Evolutionary conservation across 1,140 invertebrate species (phyloP).

Genomic region (Ephestia elutella): DNA sequence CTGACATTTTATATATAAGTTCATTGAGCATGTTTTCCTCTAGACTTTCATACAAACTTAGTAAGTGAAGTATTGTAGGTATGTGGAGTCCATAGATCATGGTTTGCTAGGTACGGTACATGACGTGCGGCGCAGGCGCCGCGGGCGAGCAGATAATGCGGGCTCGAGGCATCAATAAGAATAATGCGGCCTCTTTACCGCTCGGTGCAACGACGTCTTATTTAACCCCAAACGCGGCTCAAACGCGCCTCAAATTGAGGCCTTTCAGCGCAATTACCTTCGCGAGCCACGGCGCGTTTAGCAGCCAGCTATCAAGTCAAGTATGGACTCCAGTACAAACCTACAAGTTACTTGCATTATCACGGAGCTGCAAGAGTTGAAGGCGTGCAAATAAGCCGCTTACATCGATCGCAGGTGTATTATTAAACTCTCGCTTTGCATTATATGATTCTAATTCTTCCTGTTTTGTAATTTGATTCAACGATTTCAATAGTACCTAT

Average conservation of each 20-base stretch:
- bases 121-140: slow-evolving; percentile 25
- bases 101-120: slow-evolving; percentile 5
- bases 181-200: slow-evolving; percentile 63
- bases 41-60: too few species aligned
- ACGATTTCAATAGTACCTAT: too few species aligned
- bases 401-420: slow-evolving; percentile 12
- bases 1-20: too few species aligned
- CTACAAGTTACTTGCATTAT: slow-evolving; percentile 33
- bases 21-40: too few species aligned
- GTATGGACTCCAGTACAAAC: slow-evolving; percentile 32
- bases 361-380: slow-evolving; percentile 20
- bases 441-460: slow-evolving; percentile 1
- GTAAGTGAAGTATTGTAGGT: background rate
- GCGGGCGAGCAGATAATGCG: slow-evolving; percentile 42
- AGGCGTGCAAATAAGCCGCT: slow-evolving; percentile 21
- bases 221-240: slow-evolving; percentile 55
- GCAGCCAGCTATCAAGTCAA: slow-evolving; percentile 44
- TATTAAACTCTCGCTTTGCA: slow-evolving; percentile 15
- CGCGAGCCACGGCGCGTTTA: slow-evolving; percentile 38
- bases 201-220: slow-evolving; percentile 59
- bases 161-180: slow-evolving; percentile 49
- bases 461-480: background rate
- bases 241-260: slow-evolving; percentile 60
- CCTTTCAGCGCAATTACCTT: slow-evolving; percentile 59
- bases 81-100: background rate